Conservation (phyloP, 2,797 vertebrate species). For the Sylvilagus floridanus region DNA sequence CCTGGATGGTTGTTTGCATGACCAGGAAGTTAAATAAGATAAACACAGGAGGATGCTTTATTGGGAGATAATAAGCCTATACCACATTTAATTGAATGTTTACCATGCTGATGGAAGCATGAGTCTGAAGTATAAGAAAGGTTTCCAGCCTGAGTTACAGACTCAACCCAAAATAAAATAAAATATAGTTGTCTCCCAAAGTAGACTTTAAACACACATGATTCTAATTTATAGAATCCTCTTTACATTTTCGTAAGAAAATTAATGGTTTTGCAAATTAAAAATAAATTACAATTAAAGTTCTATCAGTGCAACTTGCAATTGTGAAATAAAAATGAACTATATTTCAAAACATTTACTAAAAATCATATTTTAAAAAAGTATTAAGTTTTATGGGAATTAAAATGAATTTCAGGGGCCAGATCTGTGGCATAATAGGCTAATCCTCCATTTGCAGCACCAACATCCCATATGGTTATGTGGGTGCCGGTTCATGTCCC, state of each 20-base stretch:
- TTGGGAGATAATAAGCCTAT: background rate
- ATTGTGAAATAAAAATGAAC: background rate
- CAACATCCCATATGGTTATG: no score
- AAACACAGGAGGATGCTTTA: background rate
- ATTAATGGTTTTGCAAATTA: background rate
- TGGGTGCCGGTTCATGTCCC: no score
- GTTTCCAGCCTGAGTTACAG: background rate
- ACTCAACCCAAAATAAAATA: background rate
- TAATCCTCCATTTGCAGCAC: no score
- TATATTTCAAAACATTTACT: background rate
- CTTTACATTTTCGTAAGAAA: slow-evolving; percentile 25
- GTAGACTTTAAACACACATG: background rate
- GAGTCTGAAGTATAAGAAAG: background rate
- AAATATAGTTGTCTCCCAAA: slow-evolving; percentile 25
- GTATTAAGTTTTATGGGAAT: background rate
- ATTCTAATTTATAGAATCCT: background rate
- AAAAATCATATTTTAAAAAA: background rate
- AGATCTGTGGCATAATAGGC: no score
- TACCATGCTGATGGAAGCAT: background rate
- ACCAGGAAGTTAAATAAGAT: background rate
- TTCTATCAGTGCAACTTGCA: background rate
- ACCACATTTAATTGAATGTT: slow-evolving; percentile 1
- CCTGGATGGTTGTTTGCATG: background rate
- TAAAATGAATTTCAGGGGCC: background rate
- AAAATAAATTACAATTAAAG: background rate